Conservation (phyloP, 2,888 invertebrate genomes). For the Mythimna lalbum region DNA sequence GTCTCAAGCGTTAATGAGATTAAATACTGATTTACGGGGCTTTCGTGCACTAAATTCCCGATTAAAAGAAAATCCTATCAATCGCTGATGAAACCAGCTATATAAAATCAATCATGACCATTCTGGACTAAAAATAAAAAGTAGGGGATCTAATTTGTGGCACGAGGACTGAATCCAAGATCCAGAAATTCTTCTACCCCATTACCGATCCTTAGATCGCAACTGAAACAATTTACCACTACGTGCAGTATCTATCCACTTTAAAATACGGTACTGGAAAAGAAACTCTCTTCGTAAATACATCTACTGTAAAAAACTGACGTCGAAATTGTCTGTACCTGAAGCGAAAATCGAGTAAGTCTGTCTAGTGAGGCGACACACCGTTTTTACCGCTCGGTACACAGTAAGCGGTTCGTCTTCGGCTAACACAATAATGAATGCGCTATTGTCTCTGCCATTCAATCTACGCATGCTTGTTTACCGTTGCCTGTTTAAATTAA, state of each 20-base stretch:
- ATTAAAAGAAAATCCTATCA: conserved; percentile 19
- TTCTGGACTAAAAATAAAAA: conserved; percentile 35
- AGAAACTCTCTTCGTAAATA: conserved; percentile 47
- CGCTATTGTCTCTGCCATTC: conserved; percentile 71
- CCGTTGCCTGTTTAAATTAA: conserved; percentile 55
- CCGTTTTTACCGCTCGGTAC: conserved; percentile 57
- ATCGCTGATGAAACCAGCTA: conserved; percentile 24
- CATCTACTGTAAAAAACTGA: conserved; percentile 63
- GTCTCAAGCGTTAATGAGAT: not conserved
- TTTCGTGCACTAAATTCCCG: not conserved
- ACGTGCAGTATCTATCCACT: conserved; percentile 36
- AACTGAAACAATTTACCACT: conserved; percentile 39
- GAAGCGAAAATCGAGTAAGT: conserved; percentile 59
- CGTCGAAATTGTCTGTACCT: conserved; percentile 67
- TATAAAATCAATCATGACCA: conserved; percentile 50
- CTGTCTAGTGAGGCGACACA: conserved; percentile 56
- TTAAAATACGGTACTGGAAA: conserved; percentile 63
- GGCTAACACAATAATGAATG: conserved; percentile 71
- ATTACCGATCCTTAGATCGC: conserved; percentile 41
- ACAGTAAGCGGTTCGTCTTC: conserved; percentile 56
- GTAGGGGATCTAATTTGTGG: conserved; percentile 37
- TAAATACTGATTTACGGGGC: conserved; percentile 3
- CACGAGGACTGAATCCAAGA: conserved; percentile 25
- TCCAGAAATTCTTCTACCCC: conserved; percentile 41
- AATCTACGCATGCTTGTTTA: conserved; percentile 53